Evolutionary conservation across 2,113 vertebrate species (phyloP).

Genomic region (Mirza zaza): DNA sequence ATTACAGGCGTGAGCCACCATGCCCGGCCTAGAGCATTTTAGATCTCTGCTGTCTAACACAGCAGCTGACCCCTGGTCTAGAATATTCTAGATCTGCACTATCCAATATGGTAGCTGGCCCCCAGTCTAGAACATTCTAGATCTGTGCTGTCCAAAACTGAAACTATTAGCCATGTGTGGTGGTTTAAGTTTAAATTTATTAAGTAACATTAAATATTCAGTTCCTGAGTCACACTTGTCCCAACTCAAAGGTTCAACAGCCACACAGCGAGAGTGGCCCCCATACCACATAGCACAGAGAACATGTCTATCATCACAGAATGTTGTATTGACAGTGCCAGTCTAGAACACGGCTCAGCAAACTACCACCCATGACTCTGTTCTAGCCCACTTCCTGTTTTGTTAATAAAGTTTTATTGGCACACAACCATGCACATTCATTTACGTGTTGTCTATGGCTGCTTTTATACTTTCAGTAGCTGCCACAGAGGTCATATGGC

Average conservation of each 20-base stretch:
- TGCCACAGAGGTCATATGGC: not conserved
- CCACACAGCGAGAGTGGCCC: not conserved
- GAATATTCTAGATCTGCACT: not conserved
- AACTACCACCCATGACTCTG: not conserved
- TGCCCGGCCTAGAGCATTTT: too few species aligned
- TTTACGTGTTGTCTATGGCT: not conserved
- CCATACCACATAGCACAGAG: not conserved
- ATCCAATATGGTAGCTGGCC: not conserved
- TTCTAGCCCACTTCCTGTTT: not conserved
- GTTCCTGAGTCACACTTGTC: not conserved
- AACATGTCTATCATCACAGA: not conserved
- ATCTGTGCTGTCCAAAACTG: not conserved
- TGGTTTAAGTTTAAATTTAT: not conserved
- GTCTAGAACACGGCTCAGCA: not conserved
- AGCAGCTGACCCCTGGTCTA: not conserved
- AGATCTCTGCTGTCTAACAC: not conserved
- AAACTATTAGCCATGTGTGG: not conserved
- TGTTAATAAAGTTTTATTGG: slow-evolving; percentile 15
- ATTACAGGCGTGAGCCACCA: too few species aligned
- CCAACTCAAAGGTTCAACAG: not conserved
- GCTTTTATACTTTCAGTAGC: too few species aligned
- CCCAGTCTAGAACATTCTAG: not conserved
- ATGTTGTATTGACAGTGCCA: too few species aligned
- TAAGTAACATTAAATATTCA: not conserved
- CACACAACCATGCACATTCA: not conserved